Percentiles rank a stretch among this genome's conserved stretches.
Conservation (phyloP, 2,797 vertebrate genomes). For the Acestrorhynchus altus region DNA sequence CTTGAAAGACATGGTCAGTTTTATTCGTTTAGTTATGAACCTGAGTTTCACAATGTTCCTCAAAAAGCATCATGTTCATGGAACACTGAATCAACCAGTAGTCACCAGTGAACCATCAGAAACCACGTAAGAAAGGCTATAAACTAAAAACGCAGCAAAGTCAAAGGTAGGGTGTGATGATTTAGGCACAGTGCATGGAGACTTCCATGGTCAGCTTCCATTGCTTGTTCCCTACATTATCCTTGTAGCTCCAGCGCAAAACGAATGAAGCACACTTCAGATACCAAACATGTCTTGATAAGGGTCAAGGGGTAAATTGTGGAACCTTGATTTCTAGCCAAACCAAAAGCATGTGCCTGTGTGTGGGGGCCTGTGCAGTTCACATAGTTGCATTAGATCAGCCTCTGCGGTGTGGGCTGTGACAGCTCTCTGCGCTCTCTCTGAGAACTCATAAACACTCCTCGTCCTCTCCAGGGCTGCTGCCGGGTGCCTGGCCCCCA, state of each 20-base stretch:
- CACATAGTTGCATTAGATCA: conserved; percentile 50
- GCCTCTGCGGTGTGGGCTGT: conserved; percentile 15
- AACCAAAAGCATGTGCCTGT: conserved; percentile 4
- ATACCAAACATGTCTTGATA: not conserved
- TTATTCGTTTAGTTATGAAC: no score
- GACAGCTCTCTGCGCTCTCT: conserved; percentile 7
- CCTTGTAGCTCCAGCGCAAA: no score
- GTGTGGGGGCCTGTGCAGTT: conserved; percentile 13
- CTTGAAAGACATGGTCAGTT: no score
- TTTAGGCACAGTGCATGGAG: not conserved
- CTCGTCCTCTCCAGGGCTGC: conserved; percentile 29
- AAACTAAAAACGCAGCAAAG: no score
- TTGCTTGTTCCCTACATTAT: no score
- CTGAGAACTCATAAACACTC: conserved; percentile 54
- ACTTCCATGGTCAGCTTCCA: no score
- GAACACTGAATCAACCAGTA: no score
- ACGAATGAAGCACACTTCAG: not conserved
- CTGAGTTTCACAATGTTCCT: no score
- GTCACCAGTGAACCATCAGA: no score
- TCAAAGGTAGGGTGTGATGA: no score
- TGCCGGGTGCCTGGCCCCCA: conserved; percentile 37
- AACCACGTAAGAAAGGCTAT: no score
- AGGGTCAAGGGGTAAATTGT: not conserved
- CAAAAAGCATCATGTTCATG: no score
- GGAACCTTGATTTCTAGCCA: not conserved